A percentile compares a stretch with the other conserved stretches of the same genome.
phyloP scores from a whole-genome alignment of 2,797 vertebrate species.

The Neopelma chrysocephalum region DNA sequence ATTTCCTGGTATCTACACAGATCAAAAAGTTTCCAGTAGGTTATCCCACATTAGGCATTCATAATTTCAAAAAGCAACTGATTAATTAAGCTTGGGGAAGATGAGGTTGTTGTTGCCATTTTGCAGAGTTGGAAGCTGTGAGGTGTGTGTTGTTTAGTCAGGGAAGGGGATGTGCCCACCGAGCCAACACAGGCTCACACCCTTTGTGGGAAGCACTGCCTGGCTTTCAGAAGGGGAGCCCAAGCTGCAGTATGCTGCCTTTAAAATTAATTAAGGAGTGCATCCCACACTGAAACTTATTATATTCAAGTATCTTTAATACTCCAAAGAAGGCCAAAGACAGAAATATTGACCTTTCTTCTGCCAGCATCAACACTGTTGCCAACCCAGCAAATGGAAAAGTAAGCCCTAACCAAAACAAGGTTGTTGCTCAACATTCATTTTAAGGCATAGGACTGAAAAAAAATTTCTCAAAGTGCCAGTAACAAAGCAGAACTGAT shows the following conservation, averaged over 20 bases:
- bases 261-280: background rate
- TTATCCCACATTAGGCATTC: background rate
- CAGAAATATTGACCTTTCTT: background rate
- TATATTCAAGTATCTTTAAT: background rate
- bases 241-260: background rate
- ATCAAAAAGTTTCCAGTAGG: conserved; percentile 45
- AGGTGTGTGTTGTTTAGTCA: rapidly evolving
- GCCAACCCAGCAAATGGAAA: background rate
- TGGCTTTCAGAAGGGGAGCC: background rate
- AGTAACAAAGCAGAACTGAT: background rate
- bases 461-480: background rate
- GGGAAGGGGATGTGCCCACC: background rate
- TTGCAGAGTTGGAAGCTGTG: conserved; percentile 15
- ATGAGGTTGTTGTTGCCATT: background rate
- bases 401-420: background rate
- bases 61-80: conserved; percentile 14
- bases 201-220: background rate
- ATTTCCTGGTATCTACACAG: conserved; percentile 2
- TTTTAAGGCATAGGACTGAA: background rate
- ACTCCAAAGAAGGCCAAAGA: background rate
- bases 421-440: background rate
- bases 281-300: background rate
- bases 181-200: background rate
- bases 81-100: conserved; percentile 58
- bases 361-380: background rate